phyloP scores from a whole-genome alignment of 2,797 vertebrate genomes.

The Microcaecilia unicolor region DNA sequence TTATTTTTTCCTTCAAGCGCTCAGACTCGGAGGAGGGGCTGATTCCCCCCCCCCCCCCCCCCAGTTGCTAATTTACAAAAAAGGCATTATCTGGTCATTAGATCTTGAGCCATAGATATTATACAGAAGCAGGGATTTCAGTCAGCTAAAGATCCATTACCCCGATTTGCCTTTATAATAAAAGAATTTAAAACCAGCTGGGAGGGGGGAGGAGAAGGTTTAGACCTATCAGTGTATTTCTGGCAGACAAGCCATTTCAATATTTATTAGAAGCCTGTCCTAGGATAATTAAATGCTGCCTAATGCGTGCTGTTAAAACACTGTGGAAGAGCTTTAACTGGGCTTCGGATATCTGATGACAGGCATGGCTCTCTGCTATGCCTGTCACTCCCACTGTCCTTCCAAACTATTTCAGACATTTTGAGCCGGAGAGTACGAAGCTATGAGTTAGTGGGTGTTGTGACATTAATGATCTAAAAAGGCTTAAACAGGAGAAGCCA shows the following conservation, averaged over 20 bases:
- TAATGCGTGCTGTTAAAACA: conserved; percentile 37
- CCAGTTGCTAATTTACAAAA: too few species aligned
- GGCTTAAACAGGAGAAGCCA: conserved; percentile 42
- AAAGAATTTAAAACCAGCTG: conserved; percentile 36
- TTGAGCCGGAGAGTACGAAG: conserved; percentile 48
- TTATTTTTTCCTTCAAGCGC: too few species aligned
- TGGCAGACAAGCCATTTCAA: conserved; percentile 42
- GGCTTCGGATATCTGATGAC: conserved; percentile 54
- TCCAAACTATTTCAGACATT: conserved; percentile 67
- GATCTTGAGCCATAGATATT: too few species aligned
- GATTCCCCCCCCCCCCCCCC: too few species aligned
- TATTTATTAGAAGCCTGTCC: conserved; percentile 39
- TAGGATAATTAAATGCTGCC: too few species aligned
- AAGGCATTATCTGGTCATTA: too few species aligned
- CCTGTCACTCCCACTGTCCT: conserved; percentile 58
- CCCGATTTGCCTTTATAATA: conserved; percentile 19
- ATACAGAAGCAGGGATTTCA: too few species aligned
- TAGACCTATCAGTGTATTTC: conserved; percentile 38
- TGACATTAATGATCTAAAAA: conserved; percentile 49
- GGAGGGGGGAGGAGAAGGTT: conserved; percentile 18
- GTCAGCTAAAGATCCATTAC: too few species aligned
- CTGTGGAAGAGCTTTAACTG: conserved; percentile 32
- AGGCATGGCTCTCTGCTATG: conserved; percentile 60
- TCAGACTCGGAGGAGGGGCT: too few species aligned
- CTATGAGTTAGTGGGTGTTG: conserved; percentile 55